Percentiles rank a stretch among this genome's conserved stretches.
Conservation (phyloP, 35 echinoderm and acorn worm genomes). For the Anneissia japonica region DNA sequence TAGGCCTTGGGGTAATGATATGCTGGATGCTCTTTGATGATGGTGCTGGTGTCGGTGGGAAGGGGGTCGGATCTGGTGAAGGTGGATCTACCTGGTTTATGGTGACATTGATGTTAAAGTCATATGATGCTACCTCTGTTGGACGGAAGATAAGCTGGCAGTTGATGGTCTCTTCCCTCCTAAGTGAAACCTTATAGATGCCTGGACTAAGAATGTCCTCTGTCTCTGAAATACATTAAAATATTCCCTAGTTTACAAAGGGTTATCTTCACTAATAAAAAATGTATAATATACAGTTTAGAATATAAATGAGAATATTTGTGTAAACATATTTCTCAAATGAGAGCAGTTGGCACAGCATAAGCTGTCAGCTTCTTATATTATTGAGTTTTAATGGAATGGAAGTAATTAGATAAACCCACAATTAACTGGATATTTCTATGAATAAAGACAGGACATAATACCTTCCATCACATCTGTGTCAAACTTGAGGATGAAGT, state of each 20-base stretch:
- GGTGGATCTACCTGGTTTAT: constrained; percentile 95
- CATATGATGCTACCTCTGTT: constrained; percentile 81
- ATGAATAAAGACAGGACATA: not conserved
- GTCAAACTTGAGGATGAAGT: constrained; percentile 92
- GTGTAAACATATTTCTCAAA: not conserved
- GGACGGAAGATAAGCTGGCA: constrained; percentile 77
- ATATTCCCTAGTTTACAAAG: not conserved
- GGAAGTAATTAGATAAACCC: too few species aligned
- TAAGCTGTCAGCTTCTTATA: too few species aligned
- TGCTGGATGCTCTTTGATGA: constrained; percentile 93
- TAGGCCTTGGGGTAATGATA: constrained; percentile 81
- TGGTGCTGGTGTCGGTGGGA: constrained; percentile 82
- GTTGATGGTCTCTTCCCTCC: constrained; percentile 56
- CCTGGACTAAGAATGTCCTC: constrained; percentile 88
- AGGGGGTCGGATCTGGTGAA: constrained; percentile 68
- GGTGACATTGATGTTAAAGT: constrained; percentile 72
- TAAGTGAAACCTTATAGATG: constrained; percentile 70
- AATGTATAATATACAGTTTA: too few species aligned
- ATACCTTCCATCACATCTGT: constrained; percentile 98
- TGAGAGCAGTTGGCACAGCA: not conserved
- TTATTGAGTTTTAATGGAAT: too few species aligned
- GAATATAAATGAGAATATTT: not conserved
- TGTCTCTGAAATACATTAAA: constrained; percentile 50
- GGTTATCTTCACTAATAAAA: not conserved
- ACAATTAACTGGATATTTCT: not conserved